Conservation (phyloP, 2,888 invertebrate species). For the Drosophila putrida region DNA sequence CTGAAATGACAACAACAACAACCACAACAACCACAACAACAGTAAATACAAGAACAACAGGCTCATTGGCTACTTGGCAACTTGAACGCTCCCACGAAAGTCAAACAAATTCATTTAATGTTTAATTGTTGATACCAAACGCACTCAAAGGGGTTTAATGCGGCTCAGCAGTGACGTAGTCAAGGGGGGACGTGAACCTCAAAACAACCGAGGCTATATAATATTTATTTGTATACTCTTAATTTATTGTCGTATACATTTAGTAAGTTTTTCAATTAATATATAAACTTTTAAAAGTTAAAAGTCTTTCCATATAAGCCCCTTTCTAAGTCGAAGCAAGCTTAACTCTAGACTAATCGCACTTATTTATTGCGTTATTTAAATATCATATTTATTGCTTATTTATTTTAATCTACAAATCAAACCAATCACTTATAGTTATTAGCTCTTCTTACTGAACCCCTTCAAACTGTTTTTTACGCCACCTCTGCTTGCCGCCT, state of each 20-base stretch:
- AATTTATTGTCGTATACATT: too few relatives aligned
- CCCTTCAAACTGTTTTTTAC: not conserved
- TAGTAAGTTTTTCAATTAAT: not conserved
- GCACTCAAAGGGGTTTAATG: constrained; percentile 25
- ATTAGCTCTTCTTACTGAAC: not conserved
- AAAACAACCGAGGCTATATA: not conserved
- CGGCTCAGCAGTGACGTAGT: constrained; percentile 24
- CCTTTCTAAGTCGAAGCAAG: too few relatives aligned
- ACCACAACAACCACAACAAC: constrained; percentile 38
- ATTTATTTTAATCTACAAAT: too few relatives aligned
- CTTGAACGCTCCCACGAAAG: constrained; percentile 75
- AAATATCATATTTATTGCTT: too few relatives aligned
- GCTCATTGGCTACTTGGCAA: constrained; percentile 22
- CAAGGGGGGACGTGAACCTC: not conserved
- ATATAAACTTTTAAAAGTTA: too few relatives aligned
- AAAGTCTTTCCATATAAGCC: too few relatives aligned
- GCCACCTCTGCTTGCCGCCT: constrained; percentile 47
- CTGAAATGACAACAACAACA: constrained; percentile 31
- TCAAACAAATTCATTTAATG: constrained; percentile 80
- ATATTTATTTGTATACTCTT: not conserved
- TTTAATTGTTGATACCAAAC: constrained; percentile 60
- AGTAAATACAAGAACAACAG: not conserved
- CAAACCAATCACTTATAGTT: too few relatives aligned
- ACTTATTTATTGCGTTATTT: too few relatives aligned
- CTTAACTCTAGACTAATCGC: too few relatives aligned